A percentile compares a stretch with the other conserved stretches of the same genome.
These are phyloP conservation scores for Urocolius indicus DNA, from an alignment of 2,113 vertebrate genomes.

Conservation along the genomic window DNA sequence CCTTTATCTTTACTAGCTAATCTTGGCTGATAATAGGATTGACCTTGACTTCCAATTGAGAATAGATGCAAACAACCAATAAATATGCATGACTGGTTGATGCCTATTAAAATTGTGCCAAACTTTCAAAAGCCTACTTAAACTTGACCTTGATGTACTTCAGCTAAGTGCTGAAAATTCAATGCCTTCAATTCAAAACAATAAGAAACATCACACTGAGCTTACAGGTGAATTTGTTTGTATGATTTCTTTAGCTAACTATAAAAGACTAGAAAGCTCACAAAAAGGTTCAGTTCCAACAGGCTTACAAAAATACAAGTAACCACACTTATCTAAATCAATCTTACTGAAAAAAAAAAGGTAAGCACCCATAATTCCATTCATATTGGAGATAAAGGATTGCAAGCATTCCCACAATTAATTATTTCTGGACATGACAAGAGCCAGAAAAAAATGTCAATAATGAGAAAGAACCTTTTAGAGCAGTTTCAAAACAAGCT, in stretches of 20 bases:
- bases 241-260: neutral
- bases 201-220: neutral
- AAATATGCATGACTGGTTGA: neutral
- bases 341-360: neutral
- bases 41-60: neutral
- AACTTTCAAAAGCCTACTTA: neutral
- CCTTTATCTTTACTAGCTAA: neutral
- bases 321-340: neutral
- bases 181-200: neutral
- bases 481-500: neutral
- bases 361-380: neutral
- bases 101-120: neutral
- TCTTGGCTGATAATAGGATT: neutral
- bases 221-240: neutral
- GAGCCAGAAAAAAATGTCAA: neutral
- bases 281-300: neutral
- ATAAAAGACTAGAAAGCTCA: neutral
- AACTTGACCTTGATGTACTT: neutral
- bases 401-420: neutral
- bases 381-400: neutral
- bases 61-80: neutral
- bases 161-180: neutral
- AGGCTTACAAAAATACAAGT: neutral
- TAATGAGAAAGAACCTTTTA: neutral
- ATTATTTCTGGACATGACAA: neutral